Conservation (phyloP, 2,888 invertebrate species). For the Linnaemya vulpina region DNA sequence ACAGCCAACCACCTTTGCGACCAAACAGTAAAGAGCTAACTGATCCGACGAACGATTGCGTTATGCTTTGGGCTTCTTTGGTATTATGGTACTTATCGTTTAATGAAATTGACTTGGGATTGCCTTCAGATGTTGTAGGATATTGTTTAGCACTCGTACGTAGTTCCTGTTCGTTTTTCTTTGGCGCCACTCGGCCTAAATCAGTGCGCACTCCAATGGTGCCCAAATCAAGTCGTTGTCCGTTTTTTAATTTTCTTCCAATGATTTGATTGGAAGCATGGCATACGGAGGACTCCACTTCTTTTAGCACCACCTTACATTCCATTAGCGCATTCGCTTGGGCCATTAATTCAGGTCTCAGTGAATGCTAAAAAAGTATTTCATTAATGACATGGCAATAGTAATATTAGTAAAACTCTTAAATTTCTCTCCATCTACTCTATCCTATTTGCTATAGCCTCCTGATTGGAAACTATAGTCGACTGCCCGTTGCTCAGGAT, state of each 20-base stretch:
- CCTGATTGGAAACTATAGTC: no score
- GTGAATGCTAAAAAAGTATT: no score
- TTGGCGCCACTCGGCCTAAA: slow-evolving; percentile 76
- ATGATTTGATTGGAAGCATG: no score
- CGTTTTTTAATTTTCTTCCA: slow-evolving; percentile 84
- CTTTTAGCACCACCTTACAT: no score
- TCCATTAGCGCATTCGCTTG: no score
- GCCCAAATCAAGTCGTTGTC: slow-evolving; percentile 86
- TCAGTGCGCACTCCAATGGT: slow-evolving; percentile 82
- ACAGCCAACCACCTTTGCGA: slow-evolving; percentile 92
- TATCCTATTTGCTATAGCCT: no score
- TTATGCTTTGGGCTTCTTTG: slow-evolving; percentile 75
- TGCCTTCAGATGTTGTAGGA: slow-evolving; percentile 53
- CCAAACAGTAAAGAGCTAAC: slow-evolving; percentile 92
- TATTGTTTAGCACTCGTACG: slow-evolving; percentile 21
- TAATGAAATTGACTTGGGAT: slow-evolving; percentile 55
- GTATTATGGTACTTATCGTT: slow-evolving; percentile 63
- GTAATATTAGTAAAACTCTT: no score
- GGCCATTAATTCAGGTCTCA: no score
- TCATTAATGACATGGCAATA: no score
- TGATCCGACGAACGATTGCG: slow-evolving; percentile 87
- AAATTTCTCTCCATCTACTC: no score
- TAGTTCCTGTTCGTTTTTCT: slow-evolving; percentile 47
- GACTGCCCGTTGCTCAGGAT: no score
- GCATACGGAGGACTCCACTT: no score